Evolutionary conservation across 2,797 vertebrate genomes (phyloP).

Genomic region (Acanthornis magna): DNA sequence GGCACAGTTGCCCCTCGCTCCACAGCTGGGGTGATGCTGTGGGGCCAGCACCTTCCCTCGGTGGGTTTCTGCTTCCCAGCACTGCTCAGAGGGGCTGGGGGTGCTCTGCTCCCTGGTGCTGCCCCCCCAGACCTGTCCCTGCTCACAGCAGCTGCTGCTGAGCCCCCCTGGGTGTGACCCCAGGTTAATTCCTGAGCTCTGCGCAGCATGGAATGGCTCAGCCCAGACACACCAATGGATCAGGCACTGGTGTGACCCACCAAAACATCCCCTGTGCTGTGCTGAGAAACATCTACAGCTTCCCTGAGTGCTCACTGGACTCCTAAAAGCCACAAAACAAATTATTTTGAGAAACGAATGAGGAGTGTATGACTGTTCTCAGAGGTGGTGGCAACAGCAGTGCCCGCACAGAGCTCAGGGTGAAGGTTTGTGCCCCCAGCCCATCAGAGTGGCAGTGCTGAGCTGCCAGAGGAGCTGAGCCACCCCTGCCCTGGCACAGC

Average conservation of each 20-base stretch:
- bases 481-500: not conserved
- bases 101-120: not conserved
- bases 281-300: not conserved
- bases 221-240: rapidly evolving
- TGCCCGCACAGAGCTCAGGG: not conserved
- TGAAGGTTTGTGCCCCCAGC: not conserved
- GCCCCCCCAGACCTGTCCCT: not conserved
- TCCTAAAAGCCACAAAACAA: not conserved
- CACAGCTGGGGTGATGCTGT: rapidly evolving
- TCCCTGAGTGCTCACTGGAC: not conserved
- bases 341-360: not conserved
- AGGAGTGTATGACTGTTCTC: not conserved
- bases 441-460: not conserved
- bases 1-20: rapidly evolving
- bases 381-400: rapidly evolving
- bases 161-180: not conserved
- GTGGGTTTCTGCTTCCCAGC: not conserved
- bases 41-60: rapidly evolving
- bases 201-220: not conserved
- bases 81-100: not conserved
- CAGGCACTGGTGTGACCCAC: not conserved
- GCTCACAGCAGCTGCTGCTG: rapidly evolving
- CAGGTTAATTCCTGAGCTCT: not conserved
- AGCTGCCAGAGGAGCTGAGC: not conserved
- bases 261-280: rapidly evolving